Conservation (phyloP, 2,113 vertebrate genomes). For the Erinaceus europaeus region DNA sequence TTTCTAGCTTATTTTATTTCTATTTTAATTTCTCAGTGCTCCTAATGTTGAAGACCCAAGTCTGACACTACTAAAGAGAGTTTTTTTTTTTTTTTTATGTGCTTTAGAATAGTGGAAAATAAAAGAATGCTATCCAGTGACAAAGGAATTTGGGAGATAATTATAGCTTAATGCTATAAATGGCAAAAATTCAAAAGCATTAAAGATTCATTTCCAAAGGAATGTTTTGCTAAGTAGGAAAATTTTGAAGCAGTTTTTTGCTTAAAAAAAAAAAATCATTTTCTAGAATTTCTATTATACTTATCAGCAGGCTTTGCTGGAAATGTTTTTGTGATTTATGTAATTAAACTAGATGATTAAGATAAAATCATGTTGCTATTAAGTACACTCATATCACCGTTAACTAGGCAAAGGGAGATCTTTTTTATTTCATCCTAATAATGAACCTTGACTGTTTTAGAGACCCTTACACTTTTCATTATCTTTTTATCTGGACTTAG, state of each 20-base stretch:
- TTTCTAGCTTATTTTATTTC: conserved; percentile 61
- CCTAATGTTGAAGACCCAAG: conserved; percentile 77
- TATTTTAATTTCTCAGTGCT: conserved; percentile 66
- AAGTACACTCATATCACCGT: conserved; percentile 29
- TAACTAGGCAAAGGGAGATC: conserved; percentile 53
- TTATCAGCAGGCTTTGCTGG: conserved; percentile 68
- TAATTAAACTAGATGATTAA: conserved; percentile 72
- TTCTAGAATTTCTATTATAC: conserved; percentile 82
- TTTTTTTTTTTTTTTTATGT: conserved; percentile 73
- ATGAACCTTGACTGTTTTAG: conserved; percentile 60
- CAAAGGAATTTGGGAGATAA: conserved; percentile 62
- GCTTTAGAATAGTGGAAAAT: conserved; percentile 80
- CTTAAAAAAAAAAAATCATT: conserved; percentile 78
- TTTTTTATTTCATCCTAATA: conserved; percentile 62
- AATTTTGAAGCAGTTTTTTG: conserved; percentile 83
- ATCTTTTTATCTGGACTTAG: conserved; percentile 65
- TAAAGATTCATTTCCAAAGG: conserved; percentile 76
- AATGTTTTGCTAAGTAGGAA: conserved; percentile 81
- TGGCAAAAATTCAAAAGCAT: conserved; percentile 63
- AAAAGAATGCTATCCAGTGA: conserved; percentile 69
- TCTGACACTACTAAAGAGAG: conserved; percentile 73
- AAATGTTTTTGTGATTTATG: conserved; percentile 74
- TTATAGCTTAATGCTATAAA: conserved; percentile 62
- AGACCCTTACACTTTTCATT: conserved; percentile 60
- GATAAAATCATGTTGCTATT: conserved; percentile 53